Evolutionary conservation across 2,113 vertebrate genomes (phyloP).

Genomic region (Psephotus haematonotus): DNA sequence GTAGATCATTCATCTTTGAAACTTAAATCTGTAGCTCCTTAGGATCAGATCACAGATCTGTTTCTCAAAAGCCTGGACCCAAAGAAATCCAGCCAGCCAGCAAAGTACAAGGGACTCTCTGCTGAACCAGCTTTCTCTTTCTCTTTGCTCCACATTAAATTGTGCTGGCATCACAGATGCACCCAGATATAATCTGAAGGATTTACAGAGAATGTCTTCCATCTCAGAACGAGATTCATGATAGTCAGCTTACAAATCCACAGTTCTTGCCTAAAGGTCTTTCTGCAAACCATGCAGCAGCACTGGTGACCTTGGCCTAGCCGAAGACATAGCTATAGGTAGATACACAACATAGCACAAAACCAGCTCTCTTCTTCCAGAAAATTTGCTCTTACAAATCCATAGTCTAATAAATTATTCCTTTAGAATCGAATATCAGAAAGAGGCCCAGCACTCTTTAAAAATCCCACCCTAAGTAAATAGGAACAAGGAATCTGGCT

Average conservation of each 20-base stretch:
- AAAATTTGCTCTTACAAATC: neutral
- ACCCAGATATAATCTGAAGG: neutral
- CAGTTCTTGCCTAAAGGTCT: neutral
- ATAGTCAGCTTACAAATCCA: neutral
- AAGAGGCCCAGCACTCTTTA: neutral
- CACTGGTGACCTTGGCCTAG: neutral
- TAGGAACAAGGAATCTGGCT: neutral
- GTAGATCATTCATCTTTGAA: neutral
- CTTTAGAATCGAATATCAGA: neutral
- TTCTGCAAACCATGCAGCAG: neutral
- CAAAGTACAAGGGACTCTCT: neutral
- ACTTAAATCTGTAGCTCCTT: neutral
- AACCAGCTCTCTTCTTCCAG: neutral
- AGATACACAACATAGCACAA: rapidly evolving
- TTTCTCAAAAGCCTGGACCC: neutral
- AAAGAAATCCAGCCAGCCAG: neutral
- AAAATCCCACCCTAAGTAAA: neutral
- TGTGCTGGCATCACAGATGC: neutral
- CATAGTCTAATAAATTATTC: neutral
- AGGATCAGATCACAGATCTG: neutral
- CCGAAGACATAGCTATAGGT: neutral
- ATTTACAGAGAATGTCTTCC: neutral
- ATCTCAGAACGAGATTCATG: neutral
- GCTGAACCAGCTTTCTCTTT: neutral
- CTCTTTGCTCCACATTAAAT: rapidly evolving